A percentile compares a stretch with the other conserved stretches of the same genome.
phyloP scores from a whole-genome alignment of 2,797 vertebrate genomes.

The Pangasius krempfi region DNA sequence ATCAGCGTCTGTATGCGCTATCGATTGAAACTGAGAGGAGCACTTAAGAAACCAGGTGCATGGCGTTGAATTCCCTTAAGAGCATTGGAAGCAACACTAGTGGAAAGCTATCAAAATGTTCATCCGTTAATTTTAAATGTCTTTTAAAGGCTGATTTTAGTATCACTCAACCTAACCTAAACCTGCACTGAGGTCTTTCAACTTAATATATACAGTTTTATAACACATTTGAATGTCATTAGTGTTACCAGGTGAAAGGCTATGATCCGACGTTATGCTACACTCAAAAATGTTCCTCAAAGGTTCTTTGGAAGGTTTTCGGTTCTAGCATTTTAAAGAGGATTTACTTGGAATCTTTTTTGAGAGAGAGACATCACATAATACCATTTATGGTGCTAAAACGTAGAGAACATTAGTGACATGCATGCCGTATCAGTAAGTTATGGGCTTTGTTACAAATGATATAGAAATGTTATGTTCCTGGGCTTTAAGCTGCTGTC shows the following conservation, averaged over 20 bases:
- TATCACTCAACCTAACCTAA: not conserved
- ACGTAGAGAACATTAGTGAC: not conserved
- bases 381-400: not conserved
- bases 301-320: not conserved
- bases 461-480: not conserved
- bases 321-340: not conserved
- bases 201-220: not conserved
- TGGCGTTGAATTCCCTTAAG: not conserved
- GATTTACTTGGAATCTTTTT: not conserved
- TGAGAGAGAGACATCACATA: not conserved
- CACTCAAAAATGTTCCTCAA: not conserved
- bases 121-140: not conserved
- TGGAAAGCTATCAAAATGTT: not conserved
- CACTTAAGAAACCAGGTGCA: conserved; percentile 12
- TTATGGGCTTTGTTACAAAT: not conserved
- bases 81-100: not conserved
- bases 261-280: not conserved
- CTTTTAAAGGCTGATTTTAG: not conserved
- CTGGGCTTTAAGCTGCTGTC: not conserved
- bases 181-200: not conserved
- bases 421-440: not conserved
- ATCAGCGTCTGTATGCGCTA: conserved; percentile 26
- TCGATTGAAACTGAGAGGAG: conserved; percentile 30
- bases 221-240: not conserved
- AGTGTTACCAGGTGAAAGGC: not conserved